Evolutionary conservation across 2,113 vertebrate genomes (phyloP).

Genomic region (Odontophorus gujanensis): DNA sequence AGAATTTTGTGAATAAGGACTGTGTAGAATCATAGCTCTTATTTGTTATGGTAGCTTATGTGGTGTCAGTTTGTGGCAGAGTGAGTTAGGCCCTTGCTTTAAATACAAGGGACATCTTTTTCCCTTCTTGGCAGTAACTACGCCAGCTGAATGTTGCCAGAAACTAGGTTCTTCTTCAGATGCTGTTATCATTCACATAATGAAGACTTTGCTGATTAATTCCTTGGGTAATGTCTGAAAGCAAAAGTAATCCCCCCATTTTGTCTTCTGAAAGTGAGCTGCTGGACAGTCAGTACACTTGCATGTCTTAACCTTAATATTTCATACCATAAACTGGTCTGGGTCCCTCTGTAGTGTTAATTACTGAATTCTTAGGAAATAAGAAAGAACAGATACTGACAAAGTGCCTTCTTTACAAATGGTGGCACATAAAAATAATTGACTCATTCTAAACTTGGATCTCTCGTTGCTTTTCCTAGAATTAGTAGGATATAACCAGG

Average conservation of each 20-base stretch:
- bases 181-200: fast-evolving
- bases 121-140: neutral
- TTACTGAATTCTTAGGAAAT: neutral
- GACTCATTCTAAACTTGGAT: neutral
- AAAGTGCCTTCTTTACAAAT: neutral
- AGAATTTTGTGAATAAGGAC: neutral
- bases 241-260: neutral
- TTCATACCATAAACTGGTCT: neutral
- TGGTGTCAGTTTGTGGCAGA: neutral
- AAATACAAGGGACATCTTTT: neutral
- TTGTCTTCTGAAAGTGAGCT: neutral
- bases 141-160: neutral
- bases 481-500: neutral
- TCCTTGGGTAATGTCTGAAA: neutral
- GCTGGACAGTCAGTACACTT: neutral
- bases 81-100: neutral
- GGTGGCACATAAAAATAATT: neutral
- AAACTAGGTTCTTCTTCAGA: neutral
- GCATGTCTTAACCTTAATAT: neutral
- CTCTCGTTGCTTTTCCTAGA: neutral
- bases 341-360: neutral
- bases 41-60: neutral
- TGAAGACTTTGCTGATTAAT: neutral
- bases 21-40: neutral
- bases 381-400: neutral